Base-by-base conservation (phyloP, 2,797 vertebrate species). In the Tragelaphus oryx region DNA sequence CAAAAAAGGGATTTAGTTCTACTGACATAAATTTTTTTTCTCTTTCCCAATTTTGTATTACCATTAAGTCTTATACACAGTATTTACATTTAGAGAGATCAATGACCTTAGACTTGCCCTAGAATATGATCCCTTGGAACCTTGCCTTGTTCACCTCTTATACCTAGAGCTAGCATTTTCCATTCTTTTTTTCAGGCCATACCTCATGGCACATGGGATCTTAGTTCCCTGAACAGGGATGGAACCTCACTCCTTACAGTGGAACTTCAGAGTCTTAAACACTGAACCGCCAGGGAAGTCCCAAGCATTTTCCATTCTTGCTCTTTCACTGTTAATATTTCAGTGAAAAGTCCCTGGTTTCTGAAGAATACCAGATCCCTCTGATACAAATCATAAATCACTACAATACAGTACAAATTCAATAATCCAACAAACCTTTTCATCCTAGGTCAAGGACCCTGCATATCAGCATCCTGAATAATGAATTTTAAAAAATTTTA, bases 301-400 rank as follows among this genome's bases (percentile, higher is more conserved):
- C 68, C 68, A 71, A 94, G 80, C 46, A 90, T 62, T 92, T 91
- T 90, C 54, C 60, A 87, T 80, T 93, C 79, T 75, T 92, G 50
- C 50, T 91, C 33, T 80, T 90, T 93, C 44, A 76, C 24, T 82
- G 60, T 74, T 91, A 89, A 55, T 75, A 91, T 87, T 92, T 95
- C 55, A 91, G 37, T 81, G 79, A 94, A 46, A 85, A 91, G 24
- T 86, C n/a, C 41, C 44, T 44, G 7, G 41, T 95, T 93, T 82
- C 84, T 91, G 74, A 93, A 91, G 50, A 95, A 41, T 54, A 76
- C 14, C 28, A 89, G 68, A 88, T 80, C 12, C 12, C 26, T 84
- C 12, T 80, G 37, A 81, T 75, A 83, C 74, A 95, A 84, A 87
- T 65, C 4, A 65, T 41, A 87, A 93, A 89, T 59, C 24, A 85